Percentiles rank a stretch among this genome's conserved stretches.
Evolutionary conservation across 2,888 invertebrate species (phyloP).

Genomic region (Apotomis turbidana): DNA sequence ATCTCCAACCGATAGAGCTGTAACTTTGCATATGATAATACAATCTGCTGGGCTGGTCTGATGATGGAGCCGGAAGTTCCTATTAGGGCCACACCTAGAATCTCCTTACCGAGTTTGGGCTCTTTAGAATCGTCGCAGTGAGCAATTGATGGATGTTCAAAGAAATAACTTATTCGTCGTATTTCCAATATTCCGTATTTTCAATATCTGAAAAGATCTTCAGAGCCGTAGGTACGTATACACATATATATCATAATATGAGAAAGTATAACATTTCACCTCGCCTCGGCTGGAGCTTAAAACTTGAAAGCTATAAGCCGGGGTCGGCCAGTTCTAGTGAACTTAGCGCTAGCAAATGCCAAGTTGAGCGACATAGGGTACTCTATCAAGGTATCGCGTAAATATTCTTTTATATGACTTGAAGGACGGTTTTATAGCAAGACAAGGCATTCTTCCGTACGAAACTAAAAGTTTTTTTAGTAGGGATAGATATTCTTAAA

Average conservation of each 20-base stretch:
- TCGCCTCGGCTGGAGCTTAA: conserved; percentile 17
- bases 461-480: not conserved
- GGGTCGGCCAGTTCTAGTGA: conserved; percentile 21
- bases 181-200: no score
- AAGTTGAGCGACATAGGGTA: conserved; percentile 10
- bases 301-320: conserved; percentile 19
- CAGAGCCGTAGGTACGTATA: not conserved
- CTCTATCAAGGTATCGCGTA: conserved; percentile 1
- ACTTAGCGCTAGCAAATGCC: conserved; percentile 22
- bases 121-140: no score
- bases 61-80: no score
- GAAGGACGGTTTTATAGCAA: not conserved
- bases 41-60: no score
- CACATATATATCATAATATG: not conserved
- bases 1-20: no score
- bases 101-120: no score
- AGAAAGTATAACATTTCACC: conserved; percentile 19
- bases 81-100: no score
- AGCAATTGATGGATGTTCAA: no score
- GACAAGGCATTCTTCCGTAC: not conserved
- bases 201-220: not conserved
- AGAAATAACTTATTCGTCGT: no score
- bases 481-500: not conserved
- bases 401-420: not conserved
- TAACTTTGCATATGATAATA: no score